phyloP scores from a whole-genome alignment of 2,113 vertebrate genomes.

The Platanista minor region DNA sequence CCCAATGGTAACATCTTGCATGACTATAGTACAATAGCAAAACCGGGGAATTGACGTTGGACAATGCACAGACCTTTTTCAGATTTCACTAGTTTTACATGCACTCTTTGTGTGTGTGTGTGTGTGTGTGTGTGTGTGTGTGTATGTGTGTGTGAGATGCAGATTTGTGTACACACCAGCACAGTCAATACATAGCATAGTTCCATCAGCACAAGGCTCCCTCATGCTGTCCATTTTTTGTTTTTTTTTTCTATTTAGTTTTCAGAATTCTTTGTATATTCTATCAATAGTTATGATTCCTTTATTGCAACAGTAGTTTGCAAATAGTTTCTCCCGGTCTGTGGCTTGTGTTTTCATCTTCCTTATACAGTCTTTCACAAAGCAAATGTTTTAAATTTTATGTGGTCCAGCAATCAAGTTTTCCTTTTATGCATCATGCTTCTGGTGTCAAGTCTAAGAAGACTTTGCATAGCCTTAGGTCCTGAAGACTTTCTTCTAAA shows the following conservation, averaged over 20 bases:
- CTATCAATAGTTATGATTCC: not conserved
- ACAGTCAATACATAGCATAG: not conserved
- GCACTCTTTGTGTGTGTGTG: not conserved
- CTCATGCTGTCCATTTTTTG: not conserved
- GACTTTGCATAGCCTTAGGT: not conserved
- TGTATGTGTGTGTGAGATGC: not conserved
- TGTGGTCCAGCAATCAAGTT: not conserved
- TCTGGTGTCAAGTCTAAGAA: not conserved
- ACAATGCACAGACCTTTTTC: not conserved
- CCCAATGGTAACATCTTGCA: not conserved
- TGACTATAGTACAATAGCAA: not conserved
- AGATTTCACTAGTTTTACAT: not conserved
- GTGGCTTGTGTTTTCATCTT: not conserved
- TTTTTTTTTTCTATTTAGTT: not conserved
- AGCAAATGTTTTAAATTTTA: not conserved
- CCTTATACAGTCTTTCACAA: not conserved
- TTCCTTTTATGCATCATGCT: not conserved
- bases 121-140: not conserved
- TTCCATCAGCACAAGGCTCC: not conserved
- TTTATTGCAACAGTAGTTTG: not conserved
- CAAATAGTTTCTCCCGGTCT: not conserved
- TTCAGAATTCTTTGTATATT: not conserved
- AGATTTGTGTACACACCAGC: not conserved
- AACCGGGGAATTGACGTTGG: not conserved
- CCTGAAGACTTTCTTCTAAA: not conserved